Evolutionary conservation across 2,113 vertebrate genomes (phyloP).

Genomic region (Cottus gobio): DNA sequence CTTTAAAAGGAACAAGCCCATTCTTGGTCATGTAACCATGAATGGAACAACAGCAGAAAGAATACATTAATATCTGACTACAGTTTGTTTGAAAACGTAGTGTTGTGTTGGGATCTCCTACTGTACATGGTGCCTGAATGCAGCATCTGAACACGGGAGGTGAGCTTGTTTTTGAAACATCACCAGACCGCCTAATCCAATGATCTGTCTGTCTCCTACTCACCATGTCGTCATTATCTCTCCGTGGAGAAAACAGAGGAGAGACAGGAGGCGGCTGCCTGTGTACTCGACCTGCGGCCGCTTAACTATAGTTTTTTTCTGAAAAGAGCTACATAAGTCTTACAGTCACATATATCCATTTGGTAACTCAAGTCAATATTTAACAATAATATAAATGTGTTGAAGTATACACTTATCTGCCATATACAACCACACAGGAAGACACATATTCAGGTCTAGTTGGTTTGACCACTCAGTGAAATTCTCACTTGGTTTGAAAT

Average conservation of each 20-base stretch:
- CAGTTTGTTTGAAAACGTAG: background rate
- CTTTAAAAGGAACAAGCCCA: background rate
- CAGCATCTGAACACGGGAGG: background rate
- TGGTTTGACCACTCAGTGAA: background rate
- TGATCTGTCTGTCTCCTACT: conserved; percentile 29
- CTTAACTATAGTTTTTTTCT: no score
- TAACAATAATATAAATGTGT: background rate
- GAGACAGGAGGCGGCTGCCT: background rate
- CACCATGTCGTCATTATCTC: background rate
- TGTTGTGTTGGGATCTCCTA: background rate
- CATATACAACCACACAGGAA: background rate
- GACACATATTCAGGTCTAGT: background rate
- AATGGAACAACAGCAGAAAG: background rate
- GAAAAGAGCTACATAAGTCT: background rate
- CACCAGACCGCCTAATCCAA: conserved; percentile 37
- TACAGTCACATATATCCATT: background rate
- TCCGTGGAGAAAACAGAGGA: background rate
- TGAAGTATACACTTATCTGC: background rate
- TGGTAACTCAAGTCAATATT: background rate
- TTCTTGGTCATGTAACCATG: background rate
- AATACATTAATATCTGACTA: background rate
- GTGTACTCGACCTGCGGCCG: background rate
- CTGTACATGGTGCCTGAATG: background rate
- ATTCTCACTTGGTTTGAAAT: background rate
- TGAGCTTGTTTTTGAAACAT: conserved; percentile 37